phyloP scores from a whole-genome alignment of 2,113 vertebrate genomes.

The Oncorhynchus gorbuscha region DNA sequence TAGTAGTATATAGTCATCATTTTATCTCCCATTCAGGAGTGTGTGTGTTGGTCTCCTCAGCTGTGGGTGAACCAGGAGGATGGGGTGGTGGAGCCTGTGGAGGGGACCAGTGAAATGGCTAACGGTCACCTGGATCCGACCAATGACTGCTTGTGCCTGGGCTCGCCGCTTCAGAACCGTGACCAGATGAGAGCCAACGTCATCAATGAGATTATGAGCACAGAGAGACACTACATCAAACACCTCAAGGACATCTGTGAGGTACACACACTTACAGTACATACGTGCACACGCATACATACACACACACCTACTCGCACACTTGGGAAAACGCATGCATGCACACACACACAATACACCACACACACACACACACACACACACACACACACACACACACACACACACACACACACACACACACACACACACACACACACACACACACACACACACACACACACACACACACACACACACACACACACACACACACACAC shows the following conservation, averaged over 20 bases:
- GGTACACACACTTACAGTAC: conserved; percentile 64
- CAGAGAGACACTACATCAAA: conserved; percentile 98
- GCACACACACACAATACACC: not conserved
- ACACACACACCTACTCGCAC: not conserved
- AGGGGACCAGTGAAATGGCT: conserved; percentile 93
- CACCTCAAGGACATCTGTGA: conserved; percentile 99
- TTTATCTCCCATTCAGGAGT: not conserved
- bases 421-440: too few species aligned
- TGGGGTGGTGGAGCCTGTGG: conserved; percentile 79
- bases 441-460: too few species aligned
- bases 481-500: too few species aligned
- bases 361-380: too few species aligned
- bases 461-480: too few species aligned
- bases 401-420: too few species aligned
- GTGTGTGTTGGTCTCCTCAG: conserved; percentile 65
- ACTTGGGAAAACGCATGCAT: not conserved
- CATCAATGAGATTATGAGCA: conserved; percentile 99
- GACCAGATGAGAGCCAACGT: conserved; percentile 99
- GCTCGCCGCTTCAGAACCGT: conserved; percentile 92
- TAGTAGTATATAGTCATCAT: not conserved
- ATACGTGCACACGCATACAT: not conserved
- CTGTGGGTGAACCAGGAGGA: conserved; percentile 99
- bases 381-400: too few species aligned
- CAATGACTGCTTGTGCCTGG: conserved; percentile 93
- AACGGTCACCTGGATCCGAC: conserved; percentile 94